Percentiles rank a stretch among this genome's conserved stretches.
Evolutionary conservation across 1,140 invertebrate species (phyloP).

Genomic region (Lordiphosa mommai): DNA sequence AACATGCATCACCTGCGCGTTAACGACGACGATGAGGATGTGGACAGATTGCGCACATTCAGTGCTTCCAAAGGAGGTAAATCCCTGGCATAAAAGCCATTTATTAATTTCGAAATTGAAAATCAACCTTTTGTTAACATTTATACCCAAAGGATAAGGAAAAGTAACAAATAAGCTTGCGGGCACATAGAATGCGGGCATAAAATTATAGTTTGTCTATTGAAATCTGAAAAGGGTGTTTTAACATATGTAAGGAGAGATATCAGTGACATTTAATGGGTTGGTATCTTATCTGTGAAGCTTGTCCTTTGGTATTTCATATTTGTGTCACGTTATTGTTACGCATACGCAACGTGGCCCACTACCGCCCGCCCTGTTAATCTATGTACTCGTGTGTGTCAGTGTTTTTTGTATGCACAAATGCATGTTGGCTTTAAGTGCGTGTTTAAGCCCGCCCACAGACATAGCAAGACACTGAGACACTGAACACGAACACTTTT

Average conservation of each 20-base stretch:
- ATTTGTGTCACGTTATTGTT: constrained; percentile 65
- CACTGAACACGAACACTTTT: constrained; percentile 19
- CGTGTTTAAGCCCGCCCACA: constrained; percentile 56
- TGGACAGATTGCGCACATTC: constrained; percentile 92
- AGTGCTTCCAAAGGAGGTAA: constrained; percentile 93
- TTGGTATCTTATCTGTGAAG: constrained; percentile 30
- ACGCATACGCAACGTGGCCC: neutral
- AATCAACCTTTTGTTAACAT: constrained; percentile 30
- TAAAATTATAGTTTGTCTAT: constrained; percentile 50
- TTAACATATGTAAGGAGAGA: constrained; percentile 19
- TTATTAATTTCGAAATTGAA: constrained; percentile 73
- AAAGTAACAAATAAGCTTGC: constrained; percentile 26
- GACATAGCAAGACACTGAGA: constrained; percentile 5
- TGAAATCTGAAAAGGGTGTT: constrained; percentile 60
- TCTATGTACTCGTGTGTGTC: constrained; percentile 3
- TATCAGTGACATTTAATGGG: constrained; percentile 69
- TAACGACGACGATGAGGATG: constrained; percentile 86
- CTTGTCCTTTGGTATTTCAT: constrained; percentile 21
- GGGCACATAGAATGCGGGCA: constrained; percentile 2
- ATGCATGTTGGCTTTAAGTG: constrained; percentile 49
- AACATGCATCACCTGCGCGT: constrained; percentile 80
- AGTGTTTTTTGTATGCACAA: constrained; percentile 36
- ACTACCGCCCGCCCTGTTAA: neutral
- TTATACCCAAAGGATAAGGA: neutral
- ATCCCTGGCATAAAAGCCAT: constrained; percentile 33